Conservation (phyloP, 2,888 invertebrate species). For the Oscheius sp. region DNA sequence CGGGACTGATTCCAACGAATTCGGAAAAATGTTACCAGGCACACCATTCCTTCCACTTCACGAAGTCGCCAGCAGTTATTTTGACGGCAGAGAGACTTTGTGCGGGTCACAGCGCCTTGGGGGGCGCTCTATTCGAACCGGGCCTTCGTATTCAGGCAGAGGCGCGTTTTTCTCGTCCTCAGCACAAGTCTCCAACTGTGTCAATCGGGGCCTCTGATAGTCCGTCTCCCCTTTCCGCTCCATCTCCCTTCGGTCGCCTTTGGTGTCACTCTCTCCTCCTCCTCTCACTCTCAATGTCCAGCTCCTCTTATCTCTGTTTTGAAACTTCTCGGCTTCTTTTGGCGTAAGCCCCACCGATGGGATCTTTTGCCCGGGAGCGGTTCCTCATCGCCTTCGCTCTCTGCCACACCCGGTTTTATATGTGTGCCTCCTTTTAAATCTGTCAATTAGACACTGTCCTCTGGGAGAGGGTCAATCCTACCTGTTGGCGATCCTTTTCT, state of each 20-base stretch:
- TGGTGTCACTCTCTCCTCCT: neutral
- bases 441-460: constrained; percentile 20
- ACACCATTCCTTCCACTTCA: too few species aligned
- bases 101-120: constrained; percentile 21
- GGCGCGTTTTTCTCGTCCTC: constrained; percentile 18
- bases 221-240: constrained; percentile 25
- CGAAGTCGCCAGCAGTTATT: too few species aligned
- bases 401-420: constrained; percentile 13
- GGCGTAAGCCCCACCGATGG: constrained; percentile 11
- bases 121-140: constrained; percentile 11
- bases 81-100: neutral
- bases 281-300: neutral
- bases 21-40: too few species aligned
- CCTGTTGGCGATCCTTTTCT: neutral
- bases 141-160: constrained; percentile 24
- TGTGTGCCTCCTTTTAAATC: constrained; percentile 8
- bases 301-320: neutral
- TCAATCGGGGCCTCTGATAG: constrained; percentile 16
- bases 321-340: constrained; percentile 17
- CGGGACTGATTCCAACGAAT: too few species aligned
- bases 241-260: neutral
- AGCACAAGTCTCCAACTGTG: constrained; percentile 22
- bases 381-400: neutral
- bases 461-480: neutral
- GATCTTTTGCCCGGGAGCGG: constrained; percentile 15